Base-by-base conservation (phyloP, 2,888 invertebrate species). In the Lymantria monacha region DNA sequence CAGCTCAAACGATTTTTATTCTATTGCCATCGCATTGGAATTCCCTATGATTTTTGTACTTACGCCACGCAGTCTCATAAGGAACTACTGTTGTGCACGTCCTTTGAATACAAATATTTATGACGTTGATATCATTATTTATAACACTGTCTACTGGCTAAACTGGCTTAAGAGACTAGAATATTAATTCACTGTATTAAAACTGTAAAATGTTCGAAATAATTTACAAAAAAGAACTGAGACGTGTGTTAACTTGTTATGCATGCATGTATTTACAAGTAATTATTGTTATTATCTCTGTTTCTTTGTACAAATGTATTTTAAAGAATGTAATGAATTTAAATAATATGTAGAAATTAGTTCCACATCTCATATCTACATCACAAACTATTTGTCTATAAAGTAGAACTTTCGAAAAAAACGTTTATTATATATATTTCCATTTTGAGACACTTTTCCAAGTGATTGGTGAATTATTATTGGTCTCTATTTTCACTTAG, bases 81-180 rank as follows among this genome's bases (percentile, higher is more conserved):
- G 83, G 83, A 76, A 78, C 70, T 75, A 62, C 61, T 71, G 73
- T 71, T 59, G 71, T 65, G 71, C 67, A 66, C 75, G 63, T 61
- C 46, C 46, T 51, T 52, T 72, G 81, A 73, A 78, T 79, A 74
- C 69, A 63, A 55, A 78, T 12, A 12, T 36, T 76, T 77, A 63
- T 61, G 56, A 57, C 57, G 48, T 51, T 64, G 61, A 68, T 59
- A 59, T 59, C 53, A 60, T 67, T 63, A 63, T 66, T 69, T 59
- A 59, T 43, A 44, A 56, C 44, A 9, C 30, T 42, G 13, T 42
- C 12, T 38, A 51, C 36, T 37, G 33, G 22, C 33, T 50, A 14
- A 49, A 55, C 46, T 53, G 8, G 40, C 13, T 45, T 36, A 11
- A 33, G 10, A 51, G 38, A 14, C 13, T 22, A 30, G 53, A 61